These are phyloP conservation scores for Tromatobia lineatoria DNA, from an alignment of 2,888 invertebrate genomes.

Conservation along the genomic window DNA sequence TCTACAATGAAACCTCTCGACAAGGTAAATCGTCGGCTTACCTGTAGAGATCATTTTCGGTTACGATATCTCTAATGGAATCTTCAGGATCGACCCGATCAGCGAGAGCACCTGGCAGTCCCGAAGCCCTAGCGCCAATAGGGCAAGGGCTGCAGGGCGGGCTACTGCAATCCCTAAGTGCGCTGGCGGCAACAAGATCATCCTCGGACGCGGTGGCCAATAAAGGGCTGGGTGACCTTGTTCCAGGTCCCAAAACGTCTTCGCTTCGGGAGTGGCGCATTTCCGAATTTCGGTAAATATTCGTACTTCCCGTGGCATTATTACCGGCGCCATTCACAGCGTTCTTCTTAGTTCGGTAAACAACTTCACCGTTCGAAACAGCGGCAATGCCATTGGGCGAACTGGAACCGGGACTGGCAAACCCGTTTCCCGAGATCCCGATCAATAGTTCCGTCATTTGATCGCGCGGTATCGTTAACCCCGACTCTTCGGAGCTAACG, in stretches of 20 bases:
- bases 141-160: slow-evolving; percentile 67
- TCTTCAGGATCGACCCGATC: slow-evolving; percentile 89
- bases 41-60: slow-evolving; percentile 89
- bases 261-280: slow-evolving; percentile 84
- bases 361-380: slow-evolving; percentile 69
- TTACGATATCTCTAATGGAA: slow-evolving; percentile 88
- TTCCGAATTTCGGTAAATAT: slow-evolving; percentile 79
- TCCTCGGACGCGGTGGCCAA: slow-evolving; percentile 82
- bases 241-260: slow-evolving; percentile 80
- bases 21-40: slow-evolving; percentile 74
- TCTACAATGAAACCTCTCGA: too few relatives aligned
- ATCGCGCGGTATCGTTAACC: slow-evolving; percentile 8
- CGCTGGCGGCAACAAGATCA: slow-evolving; percentile 81
- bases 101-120: slow-evolving; percentile 76
- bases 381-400: slow-evolving; percentile 36
- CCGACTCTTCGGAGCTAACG: slow-evolving; percentile 1
- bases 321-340: slow-evolving; percentile 16
- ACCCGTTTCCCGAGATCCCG: slow-evolving; percentile 73
- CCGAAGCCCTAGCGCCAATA: slow-evolving; percentile 76
- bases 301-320: slow-evolving; percentile 34
- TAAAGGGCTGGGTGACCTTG: slow-evolving; percentile 78
- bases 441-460: slow-evolving; percentile 77
- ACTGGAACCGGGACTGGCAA: slow-evolving; percentile 66
- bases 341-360: slow-evolving; percentile 68
- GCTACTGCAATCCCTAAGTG: slow-evolving; percentile 74